These are phyloP conservation scores for Sinelater perroti DNA, from an alignment of 2,888 invertebrate genomes.

Conservation along the genomic window DNA sequence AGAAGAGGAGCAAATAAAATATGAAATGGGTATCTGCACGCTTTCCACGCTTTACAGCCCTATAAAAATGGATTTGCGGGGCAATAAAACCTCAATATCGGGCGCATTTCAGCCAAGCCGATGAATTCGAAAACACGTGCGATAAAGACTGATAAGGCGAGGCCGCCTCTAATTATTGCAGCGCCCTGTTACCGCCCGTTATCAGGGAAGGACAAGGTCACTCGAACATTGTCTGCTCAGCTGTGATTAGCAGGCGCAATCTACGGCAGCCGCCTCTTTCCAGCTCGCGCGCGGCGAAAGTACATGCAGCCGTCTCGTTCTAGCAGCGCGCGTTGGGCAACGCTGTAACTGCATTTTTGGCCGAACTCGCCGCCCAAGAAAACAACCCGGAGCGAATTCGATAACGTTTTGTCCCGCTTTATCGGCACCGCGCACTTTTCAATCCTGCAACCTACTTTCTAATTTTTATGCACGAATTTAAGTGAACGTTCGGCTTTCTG, in stretches of 20 bases:
- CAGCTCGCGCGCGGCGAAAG: neutral
- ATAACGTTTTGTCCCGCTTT: neutral
- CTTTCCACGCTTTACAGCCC: slow-evolving; percentile 19
- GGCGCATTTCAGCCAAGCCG: neutral
- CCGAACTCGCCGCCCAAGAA: neutral
- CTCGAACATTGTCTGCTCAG: slow-evolving; percentile 41
- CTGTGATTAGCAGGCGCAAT: slow-evolving; percentile 38
- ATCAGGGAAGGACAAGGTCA: slow-evolving; percentile 43
- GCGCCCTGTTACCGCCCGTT: slow-evolving; percentile 20
- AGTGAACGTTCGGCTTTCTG: slow-evolving; percentile 25
- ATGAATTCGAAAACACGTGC: slow-evolving; percentile 26
- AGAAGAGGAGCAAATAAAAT: neutral
- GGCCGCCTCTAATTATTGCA: slow-evolving; percentile 19
- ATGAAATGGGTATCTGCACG: neutral
- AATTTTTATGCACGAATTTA: slow-evolving; percentile 30
- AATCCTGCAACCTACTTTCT: slow-evolving; percentile 28
- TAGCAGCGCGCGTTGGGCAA: neutral
- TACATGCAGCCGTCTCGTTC: neutral
- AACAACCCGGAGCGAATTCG: no score
- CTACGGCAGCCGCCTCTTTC: slow-evolving; percentile 31
- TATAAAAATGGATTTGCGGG: slow-evolving; percentile 16
- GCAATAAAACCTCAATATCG: slow-evolving; percentile 13
- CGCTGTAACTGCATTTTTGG: no score
- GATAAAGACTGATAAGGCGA: slow-evolving; percentile 28
- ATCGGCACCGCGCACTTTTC: slow-evolving; percentile 12